These are phyloP conservation scores for Spinus pinus DNA, from an alignment of 2,797 vertebrate species.

Conservation along the genomic window DNA sequence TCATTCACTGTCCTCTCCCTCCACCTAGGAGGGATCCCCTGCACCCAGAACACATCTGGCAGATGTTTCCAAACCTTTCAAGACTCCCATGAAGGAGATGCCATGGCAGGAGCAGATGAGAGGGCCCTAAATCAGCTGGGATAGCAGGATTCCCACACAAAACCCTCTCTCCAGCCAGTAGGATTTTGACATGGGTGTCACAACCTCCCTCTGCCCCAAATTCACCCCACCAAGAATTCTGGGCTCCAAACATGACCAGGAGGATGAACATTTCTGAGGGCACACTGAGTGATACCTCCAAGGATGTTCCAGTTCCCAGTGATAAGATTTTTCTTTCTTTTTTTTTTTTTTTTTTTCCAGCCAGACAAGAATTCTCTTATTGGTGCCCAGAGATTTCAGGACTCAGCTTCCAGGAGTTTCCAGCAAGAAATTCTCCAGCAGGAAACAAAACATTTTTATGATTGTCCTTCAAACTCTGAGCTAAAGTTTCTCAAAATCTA, in stretches of 20 bases:
- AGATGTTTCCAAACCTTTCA: background rate
- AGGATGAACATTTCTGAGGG: background rate
- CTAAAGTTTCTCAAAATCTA: background rate
- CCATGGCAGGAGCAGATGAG: background rate
- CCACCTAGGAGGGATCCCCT: rapidly evolving
- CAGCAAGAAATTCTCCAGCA: background rate
- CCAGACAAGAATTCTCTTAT: background rate
- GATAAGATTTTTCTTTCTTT: background rate
- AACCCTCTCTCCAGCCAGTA: background rate
- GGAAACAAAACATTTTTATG: background rate
- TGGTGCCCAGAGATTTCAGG: background rate
- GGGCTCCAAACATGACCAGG: background rate
- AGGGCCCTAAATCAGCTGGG: background rate
- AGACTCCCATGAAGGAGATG: background rate
- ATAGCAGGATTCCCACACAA: rapidly evolving
- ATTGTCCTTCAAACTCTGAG: background rate
- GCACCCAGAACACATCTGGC: background rate
- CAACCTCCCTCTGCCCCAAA: background rate
- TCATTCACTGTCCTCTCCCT: background rate
- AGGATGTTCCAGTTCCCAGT: background rate
- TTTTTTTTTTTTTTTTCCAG: background rate
- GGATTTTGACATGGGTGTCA: background rate
- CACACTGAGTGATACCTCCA: background rate
- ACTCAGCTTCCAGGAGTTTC: background rate
- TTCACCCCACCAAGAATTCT: background rate